Evolutionary conservation across 1,140 invertebrate genomes (phyloP).

Genomic region (Agrilus planipennis): DNA sequence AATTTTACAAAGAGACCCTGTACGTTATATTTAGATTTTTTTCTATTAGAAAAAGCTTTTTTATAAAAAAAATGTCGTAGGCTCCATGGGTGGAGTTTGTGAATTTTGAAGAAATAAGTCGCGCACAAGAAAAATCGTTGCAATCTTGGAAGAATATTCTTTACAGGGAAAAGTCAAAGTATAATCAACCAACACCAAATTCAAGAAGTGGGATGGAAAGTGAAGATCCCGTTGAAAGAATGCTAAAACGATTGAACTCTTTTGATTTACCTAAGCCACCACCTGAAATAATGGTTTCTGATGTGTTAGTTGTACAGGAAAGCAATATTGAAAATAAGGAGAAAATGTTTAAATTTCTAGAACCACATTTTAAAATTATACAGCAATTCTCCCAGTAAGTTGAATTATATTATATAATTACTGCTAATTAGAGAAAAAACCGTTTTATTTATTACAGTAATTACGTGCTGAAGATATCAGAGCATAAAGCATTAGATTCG

Average conservation of each 20-base stretch:
- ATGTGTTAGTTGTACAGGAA: too few relatives aligned
- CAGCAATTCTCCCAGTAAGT: slow-evolving; percentile 44
- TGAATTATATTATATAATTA: slow-evolving; percentile 5
- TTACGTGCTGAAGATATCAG: slow-evolving; percentile 40
- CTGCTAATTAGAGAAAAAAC: neutral
- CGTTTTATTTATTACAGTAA: slow-evolving; percentile 22
- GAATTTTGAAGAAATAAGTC: slow-evolving; percentile 43
- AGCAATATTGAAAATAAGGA: too few relatives aligned
- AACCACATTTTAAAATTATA: slow-evolving; percentile 43
- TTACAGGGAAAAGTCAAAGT: slow-evolving; percentile 29
- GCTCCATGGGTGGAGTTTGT: slow-evolving; percentile 58
- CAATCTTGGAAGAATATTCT: slow-evolving; percentile 29
- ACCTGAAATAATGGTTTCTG: slow-evolving; percentile 34
- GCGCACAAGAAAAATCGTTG: slow-evolving; percentile 36
- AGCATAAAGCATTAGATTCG: slow-evolving; percentile 55
- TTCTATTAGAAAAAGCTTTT: neutral
- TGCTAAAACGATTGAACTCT: slow-evolving; percentile 43
- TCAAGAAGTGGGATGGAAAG: slow-evolving; percentile 23
- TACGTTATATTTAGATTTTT: slow-evolving; percentile 12
- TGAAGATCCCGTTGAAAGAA: slow-evolving; percentile 39
- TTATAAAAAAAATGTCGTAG: slow-evolving; percentile 13
- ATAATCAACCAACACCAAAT: slow-evolving; percentile 26
- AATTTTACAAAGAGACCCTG: slow-evolving; percentile 32
- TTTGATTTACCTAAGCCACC: slow-evolving; percentile 49
- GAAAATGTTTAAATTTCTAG: slow-evolving; percentile 35